phyloP scores from a whole-genome alignment of 2,888 invertebrate species.

The Celastrina argiolus region DNA sequence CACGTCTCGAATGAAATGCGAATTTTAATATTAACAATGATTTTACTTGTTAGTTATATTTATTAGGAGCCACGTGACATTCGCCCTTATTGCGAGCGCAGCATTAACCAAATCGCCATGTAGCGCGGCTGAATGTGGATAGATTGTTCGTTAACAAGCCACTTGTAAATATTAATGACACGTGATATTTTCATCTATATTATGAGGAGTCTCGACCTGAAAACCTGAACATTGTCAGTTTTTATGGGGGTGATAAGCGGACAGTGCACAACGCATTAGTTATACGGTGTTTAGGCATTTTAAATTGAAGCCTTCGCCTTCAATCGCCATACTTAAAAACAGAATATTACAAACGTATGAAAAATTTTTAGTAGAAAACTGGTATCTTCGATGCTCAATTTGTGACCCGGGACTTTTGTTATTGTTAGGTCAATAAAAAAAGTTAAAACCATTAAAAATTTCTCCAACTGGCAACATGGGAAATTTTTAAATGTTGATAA shows the following conservation, averaged over 20 bases:
- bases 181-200: conserved; percentile 41
- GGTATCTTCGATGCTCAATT: too few relatives aligned
- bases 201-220: conserved; percentile 36
- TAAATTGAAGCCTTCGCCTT: not conserved
- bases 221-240: conserved; percentile 17
- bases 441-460: too few relatives aligned
- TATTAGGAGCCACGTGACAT: conserved; percentile 22
- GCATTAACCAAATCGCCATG: conserved; percentile 31
- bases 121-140: conserved; percentile 33
- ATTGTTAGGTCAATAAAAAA: too few relatives aligned
- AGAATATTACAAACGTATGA: not conserved
- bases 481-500: too few relatives aligned
- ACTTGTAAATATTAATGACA: conserved; percentile 58
- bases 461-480: too few relatives aligned
- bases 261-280: not conserved
- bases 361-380: too few relatives aligned
- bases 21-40: conserved; percentile 57
- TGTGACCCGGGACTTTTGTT: too few relatives aligned
- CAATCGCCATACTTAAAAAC: not conserved
- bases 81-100: conserved; percentile 25
- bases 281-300: conserved; percentile 9
- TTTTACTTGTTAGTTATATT: conserved; percentile 36
- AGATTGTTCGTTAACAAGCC: conserved; percentile 59
- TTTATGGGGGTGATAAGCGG: conserved; percentile 5
- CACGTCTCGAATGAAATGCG: conserved; percentile 45